phyloP scores from a whole-genome alignment of 2,113 vertebrate genomes.

The Piaya cayana region DNA sequence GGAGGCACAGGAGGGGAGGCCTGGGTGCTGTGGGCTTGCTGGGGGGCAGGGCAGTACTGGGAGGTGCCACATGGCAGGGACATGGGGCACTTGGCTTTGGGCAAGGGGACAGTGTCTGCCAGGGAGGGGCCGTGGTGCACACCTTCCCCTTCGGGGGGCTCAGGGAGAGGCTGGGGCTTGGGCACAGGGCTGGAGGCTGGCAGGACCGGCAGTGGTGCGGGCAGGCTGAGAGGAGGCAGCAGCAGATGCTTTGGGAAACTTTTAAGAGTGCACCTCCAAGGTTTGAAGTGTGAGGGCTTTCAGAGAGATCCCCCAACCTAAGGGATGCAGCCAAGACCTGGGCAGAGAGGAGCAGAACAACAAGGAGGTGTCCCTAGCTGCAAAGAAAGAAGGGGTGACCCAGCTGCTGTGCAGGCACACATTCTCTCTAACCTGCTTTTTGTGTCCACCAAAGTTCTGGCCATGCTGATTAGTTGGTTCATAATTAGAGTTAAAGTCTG shows the following conservation, averaged over 20 bases:
- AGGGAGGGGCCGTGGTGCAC: neutral
- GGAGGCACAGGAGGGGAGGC: neutral
- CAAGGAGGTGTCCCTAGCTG: neutral
- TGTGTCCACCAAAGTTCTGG: neutral
- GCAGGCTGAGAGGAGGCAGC: neutral
- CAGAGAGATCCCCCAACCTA: rapidly evolving
- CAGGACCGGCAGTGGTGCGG: neutral
- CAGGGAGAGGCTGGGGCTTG: neutral
- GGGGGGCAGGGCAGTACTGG: neutral
- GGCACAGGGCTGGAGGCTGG: neutral
- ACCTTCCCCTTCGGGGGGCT: neutral
- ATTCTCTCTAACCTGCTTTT: neutral
- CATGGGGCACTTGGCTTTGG: neutral
- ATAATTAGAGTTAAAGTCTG: neutral
- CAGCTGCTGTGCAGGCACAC: neutral
- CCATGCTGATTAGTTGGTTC: neutral
- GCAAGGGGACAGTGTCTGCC: neutral
- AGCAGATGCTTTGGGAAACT: neutral
- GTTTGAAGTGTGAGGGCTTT: neutral
- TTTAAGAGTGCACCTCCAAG: neutral
- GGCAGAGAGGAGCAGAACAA: neutral
- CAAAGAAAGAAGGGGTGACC: neutral
- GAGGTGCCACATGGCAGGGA: neutral
- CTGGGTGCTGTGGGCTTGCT: neutral
- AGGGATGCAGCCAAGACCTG: neutral